A percentile compares a stretch with the other conserved stretches of the same genome.
Evolutionary conservation across 2,888 invertebrate genomes (phyloP).

Genomic region (Disparrhopalites patrizii): DNA sequence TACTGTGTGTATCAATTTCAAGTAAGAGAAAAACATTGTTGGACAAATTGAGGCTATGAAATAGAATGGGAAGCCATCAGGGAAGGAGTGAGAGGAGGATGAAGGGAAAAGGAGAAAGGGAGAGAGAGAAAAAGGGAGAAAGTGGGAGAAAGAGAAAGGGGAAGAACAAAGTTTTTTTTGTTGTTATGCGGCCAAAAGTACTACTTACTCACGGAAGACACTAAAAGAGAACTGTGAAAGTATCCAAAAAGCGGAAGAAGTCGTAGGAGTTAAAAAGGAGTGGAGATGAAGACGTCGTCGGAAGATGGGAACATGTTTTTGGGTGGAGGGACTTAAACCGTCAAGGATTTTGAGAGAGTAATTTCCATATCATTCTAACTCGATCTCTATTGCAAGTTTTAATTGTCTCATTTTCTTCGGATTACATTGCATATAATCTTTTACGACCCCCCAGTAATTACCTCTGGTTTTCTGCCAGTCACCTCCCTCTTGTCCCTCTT

Average conservation of each 20-base stretch:
- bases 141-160: no score
- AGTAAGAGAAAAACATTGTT: not conserved
- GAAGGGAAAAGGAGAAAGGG: no score
- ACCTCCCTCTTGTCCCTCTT: no score
- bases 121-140: no score
- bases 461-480: no score
- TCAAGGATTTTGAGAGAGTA: slow-evolving; percentile 11
- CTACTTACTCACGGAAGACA: no score
- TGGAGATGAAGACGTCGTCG: no score
- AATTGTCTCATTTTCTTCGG: slow-evolving; percentile 8
- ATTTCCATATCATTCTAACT: slow-evolving; percentile 8
- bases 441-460: not conserved
- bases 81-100: no score
- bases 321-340: not conserved
- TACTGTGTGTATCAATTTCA: not conserved
- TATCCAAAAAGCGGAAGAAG: no score
- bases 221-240: no score
- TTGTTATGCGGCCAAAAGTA: not conserved
- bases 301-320: no score
- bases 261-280: no score
- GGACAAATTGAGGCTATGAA: slow-evolving; percentile 8
- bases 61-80: slow-evolving; percentile 5
- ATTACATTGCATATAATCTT: slow-evolving; percentile 13
- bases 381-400: slow-evolving; percentile 11
- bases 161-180: not conserved